These are phyloP conservation scores for Drosophila ananassae DNA, from an alignment of 1,140 invertebrate genomes.

Conservation along the genomic window DNA sequence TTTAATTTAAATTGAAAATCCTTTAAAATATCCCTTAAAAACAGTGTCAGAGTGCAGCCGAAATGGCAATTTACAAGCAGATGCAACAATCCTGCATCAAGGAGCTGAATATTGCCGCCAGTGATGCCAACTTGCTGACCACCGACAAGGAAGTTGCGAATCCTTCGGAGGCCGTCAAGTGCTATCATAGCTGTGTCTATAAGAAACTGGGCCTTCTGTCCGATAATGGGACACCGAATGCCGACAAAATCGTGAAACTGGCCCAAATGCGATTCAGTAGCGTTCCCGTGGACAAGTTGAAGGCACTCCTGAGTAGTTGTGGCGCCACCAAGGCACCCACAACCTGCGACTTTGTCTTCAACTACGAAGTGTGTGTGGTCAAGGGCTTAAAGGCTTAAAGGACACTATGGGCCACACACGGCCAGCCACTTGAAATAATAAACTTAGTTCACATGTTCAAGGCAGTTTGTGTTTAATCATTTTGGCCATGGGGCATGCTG, in stretches of 20 bases:
- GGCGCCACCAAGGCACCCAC: constrained; percentile 7
- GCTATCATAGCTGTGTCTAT: constrained; percentile 67
- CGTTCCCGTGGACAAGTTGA: constrained; percentile 48
- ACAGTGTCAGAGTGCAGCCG: constrained; percentile 49
- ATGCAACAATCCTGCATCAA: constrained; percentile 65
- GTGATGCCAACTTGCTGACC: constrained; percentile 34
- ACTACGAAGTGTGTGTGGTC: constrained; percentile 53
- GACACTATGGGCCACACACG: neutral
- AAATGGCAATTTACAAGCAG: constrained; percentile 46
- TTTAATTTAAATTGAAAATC: neutral
- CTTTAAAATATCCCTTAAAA: neutral
- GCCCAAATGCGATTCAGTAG: constrained; percentile 44
- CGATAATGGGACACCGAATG: constrained; percentile 37
- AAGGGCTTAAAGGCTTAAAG: constrained; percentile 46
- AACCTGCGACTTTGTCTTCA: constrained; percentile 46
- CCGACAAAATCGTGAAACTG: constrained; percentile 47
- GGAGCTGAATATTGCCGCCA: constrained; percentile 51
- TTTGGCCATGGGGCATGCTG: constrained; percentile 11
- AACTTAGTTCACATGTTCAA: constrained; percentile 67
- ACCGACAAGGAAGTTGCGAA: constrained; percentile 52
- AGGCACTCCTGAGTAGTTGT: constrained; percentile 34
- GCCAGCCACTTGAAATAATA: constrained; percentile 47
- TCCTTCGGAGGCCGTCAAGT: constrained; percentile 55
- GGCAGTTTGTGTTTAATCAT: constrained; percentile 50
- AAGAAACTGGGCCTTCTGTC: constrained; percentile 60